Evolutionary conservation across 2,888 invertebrate species (phyloP).

Genomic region (Luperina nickerlii): DNA sequence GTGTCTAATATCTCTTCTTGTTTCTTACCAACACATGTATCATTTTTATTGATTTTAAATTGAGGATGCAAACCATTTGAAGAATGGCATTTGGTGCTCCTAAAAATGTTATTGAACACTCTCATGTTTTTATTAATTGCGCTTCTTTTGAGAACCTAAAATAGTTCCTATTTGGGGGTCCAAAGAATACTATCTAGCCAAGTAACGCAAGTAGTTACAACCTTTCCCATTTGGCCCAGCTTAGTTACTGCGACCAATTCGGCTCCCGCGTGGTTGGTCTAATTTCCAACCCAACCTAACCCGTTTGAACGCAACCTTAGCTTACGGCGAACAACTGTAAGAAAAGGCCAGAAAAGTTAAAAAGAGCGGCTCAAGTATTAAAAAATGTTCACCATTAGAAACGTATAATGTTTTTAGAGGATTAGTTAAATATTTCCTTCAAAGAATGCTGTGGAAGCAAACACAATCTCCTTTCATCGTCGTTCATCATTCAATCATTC

Average conservation of each 20-base stretch:
- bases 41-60: not conserved
- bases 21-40: not conserved
- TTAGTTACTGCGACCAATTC: not conserved
- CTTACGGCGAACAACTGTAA: not conserved
- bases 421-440: not conserved
- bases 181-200: not conserved
- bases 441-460: not conserved
- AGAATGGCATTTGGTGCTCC: not conserved
- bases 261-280: not conserved
- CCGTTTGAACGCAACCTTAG: not conserved
- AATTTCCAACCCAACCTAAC: not conserved
- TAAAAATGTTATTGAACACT: not conserved
- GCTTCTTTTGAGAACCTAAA: not conserved
- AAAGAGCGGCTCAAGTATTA: not conserved
- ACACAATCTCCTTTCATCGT: slow-evolving; percentile 19
- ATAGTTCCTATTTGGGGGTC: not conserved
- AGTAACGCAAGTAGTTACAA: not conserved
- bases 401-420: not conserved
- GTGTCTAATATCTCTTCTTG: slow-evolving; percentile 23
- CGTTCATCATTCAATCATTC: slow-evolving; percentile 36
- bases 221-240: not conserved
- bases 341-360: not conserved
- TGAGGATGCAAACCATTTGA: not conserved
- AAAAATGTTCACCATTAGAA: not conserved
- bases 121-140: not conserved